A percentile compares a stretch with the other conserved stretches of the same genome.
These are phyloP conservation scores for Gonioctena quinquepunctata DNA, from an alignment of 1,140 invertebrate species.

Conservation along the genomic window DNA sequence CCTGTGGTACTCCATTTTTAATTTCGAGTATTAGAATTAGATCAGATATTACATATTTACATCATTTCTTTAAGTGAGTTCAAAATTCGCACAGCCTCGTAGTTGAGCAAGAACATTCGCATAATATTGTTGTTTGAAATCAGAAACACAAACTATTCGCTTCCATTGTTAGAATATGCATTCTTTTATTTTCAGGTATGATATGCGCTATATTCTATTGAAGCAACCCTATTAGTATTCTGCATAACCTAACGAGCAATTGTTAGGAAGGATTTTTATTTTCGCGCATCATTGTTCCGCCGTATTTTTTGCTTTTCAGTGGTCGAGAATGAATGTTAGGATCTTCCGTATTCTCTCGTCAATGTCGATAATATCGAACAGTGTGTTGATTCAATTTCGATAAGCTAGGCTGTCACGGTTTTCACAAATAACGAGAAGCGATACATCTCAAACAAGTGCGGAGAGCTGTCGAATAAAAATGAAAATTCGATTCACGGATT, in stretches of 20 bases:
- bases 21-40: too few species aligned
- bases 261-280: background rate
- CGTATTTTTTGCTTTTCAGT: background rate
- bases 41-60: too few species aligned
- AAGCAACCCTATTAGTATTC: background rate
- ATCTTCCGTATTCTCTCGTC: background rate
- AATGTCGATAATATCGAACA: background rate
- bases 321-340: background rate
- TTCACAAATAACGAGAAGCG: background rate
- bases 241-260: background rate
- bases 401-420: background rate
- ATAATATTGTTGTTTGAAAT: background rate
- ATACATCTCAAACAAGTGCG: background rate
- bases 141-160: background rate
- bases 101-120: background rate
- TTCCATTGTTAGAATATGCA: background rate
- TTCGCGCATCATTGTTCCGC: background rate
- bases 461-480: background rate
- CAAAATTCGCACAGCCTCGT: too few species aligned
- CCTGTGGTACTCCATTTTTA: too few species aligned
- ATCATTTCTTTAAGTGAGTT: too few species aligned
- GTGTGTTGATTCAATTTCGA: background rate
- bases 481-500: background rate
- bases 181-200: background rate
- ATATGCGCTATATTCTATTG: background rate